phyloP scores from a whole-genome alignment of 1,140 invertebrate genomes.

The Piezodorus guildinii region DNA sequence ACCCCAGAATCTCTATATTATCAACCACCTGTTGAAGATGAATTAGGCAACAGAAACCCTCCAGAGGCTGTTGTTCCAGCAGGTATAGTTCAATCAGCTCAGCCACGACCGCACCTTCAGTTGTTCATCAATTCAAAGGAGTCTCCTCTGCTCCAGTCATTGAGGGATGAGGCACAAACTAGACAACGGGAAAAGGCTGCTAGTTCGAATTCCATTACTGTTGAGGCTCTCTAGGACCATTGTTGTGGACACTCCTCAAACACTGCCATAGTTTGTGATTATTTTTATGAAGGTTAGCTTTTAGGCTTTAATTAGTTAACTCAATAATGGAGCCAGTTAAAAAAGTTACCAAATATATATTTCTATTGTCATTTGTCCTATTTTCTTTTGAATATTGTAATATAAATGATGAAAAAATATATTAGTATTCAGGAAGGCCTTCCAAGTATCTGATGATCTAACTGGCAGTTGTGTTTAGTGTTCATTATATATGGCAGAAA shows the following conservation, averaged over 20 bases:
- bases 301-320: slow-evolving; percentile 5
- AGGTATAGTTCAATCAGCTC: slow-evolving; percentile 31
- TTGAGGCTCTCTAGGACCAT: slow-evolving; percentile 16
- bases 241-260: background rate
- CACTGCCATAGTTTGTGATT: slow-evolving; percentile 15
- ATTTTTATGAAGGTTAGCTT: slow-evolving; percentile 4
- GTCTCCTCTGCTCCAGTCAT: slow-evolving; percentile 27
- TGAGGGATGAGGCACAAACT: slow-evolving; percentile 28
- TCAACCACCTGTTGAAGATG: slow-evolving; percentile 26
- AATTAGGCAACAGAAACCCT: slow-evolving; percentile 28
- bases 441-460: too few species aligned
- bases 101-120: slow-evolving; percentile 26
- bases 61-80: slow-evolving; percentile 29
- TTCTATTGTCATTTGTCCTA: slow-evolving; percentile 4
- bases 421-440: too few species aligned
- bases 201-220: slow-evolving; percentile 16
- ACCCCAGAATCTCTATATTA: slow-evolving; percentile 27
- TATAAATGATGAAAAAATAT: too few species aligned
- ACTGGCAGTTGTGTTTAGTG: too few species aligned
- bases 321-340: slow-evolving; percentile 1
- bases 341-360: slow-evolving; percentile 14
- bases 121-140: slow-evolving; percentile 31
- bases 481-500: too few species aligned
- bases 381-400: too few species aligned
- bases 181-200: slow-evolving; percentile 7